Percentiles rank a stretch among this genome's conserved stretches.
Conservation (phyloP, 2,113 vertebrate genomes). For the Lampris incognitus region DNA sequence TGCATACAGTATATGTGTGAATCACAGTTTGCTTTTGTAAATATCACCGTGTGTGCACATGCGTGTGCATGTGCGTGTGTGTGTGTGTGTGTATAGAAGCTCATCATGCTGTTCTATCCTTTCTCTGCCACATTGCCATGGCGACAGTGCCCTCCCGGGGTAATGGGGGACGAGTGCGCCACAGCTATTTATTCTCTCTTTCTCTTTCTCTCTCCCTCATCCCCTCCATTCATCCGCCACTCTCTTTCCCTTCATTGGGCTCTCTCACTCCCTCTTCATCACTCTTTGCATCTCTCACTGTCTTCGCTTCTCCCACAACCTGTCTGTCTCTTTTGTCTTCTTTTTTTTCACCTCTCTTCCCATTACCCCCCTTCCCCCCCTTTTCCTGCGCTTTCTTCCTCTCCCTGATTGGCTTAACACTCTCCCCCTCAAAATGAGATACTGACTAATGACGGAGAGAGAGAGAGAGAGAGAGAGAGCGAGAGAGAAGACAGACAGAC, state of each 20-base stretch:
- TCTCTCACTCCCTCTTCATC: conserved; percentile 17
- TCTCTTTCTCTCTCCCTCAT: conserved; percentile 50
- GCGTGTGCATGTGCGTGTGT: conserved; percentile 16
- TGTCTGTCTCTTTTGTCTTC: conserved; percentile 30
- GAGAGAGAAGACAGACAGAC: neutral
- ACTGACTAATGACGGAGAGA: conserved; percentile 75
- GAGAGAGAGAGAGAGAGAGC: conserved; percentile 46
- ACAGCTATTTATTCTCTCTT: conserved; percentile 81
- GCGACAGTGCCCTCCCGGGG: conserved; percentile 83
- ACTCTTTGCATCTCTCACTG: neutral
- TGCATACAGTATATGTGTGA: conserved; percentile 55
- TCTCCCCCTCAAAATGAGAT: conserved; percentile 77
- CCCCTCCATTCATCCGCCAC: conserved; percentile 30
- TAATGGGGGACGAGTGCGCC: conserved; percentile 82
- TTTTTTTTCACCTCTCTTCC: conserved; percentile 5
- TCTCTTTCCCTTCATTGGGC: conserved; percentile 30
- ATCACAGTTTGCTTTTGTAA: conserved; percentile 57
- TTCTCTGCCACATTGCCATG: conserved; percentile 87
- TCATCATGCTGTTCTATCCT: conserved; percentile 82
- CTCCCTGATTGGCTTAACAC: conserved; percentile 75
- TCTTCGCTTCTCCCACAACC: conserved; percentile 24
- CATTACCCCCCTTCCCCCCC: conserved; percentile 47
- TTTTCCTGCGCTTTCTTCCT: conserved; percentile 65
- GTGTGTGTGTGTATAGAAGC: conserved; percentile 51
- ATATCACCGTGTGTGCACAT: conserved; percentile 30